Evolutionary conservation across 2,797 vertebrate genomes (phyloP).

Genomic region (Cryptoblepharus egeriae): DNA sequence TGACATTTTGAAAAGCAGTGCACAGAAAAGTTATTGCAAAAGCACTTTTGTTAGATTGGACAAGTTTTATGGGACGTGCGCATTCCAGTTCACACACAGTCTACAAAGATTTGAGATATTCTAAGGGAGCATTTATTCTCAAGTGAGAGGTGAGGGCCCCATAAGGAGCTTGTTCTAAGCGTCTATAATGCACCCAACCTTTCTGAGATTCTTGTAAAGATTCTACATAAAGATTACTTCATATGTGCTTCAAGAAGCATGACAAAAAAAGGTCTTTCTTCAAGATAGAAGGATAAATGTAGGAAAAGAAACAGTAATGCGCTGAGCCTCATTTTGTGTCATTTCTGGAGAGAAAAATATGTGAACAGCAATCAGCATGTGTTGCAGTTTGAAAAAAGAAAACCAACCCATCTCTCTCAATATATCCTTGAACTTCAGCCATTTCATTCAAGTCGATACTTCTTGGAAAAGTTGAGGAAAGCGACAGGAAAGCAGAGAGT

Average conservation of each 20-base stretch:
- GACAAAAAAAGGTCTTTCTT: not conserved
- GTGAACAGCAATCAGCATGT: not conserved
- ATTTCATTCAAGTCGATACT: slow-evolving; percentile 23
- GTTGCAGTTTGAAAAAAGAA: not conserved
- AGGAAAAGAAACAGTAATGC: not conserved
- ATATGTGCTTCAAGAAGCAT: not conserved
- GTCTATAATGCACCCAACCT: not conserved
- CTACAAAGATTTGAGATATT: not conserved
- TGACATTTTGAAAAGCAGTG: not conserved
- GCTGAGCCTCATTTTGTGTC: not conserved
- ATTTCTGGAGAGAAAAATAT: not conserved
- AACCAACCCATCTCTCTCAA: not conserved
- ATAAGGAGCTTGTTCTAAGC: not conserved
- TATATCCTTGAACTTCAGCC: slow-evolving; percentile 17
- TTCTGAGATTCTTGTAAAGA: slow-evolving; percentile 9
- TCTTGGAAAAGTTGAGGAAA: not conserved
- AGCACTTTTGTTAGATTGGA: not conserved
- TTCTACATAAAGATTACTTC: not conserved
- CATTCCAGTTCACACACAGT: not conserved
- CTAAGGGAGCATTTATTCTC: not conserved
- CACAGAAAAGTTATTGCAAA: not conserved
- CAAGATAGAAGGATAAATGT: not conserved
- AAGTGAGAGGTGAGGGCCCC: not conserved
- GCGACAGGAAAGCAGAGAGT: not conserved
- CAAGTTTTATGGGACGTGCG: not conserved